These are phyloP conservation scores for Leptoteleia sp. DNA, from an alignment of 1,140 invertebrate species.

Conservation along the genomic window DNA sequence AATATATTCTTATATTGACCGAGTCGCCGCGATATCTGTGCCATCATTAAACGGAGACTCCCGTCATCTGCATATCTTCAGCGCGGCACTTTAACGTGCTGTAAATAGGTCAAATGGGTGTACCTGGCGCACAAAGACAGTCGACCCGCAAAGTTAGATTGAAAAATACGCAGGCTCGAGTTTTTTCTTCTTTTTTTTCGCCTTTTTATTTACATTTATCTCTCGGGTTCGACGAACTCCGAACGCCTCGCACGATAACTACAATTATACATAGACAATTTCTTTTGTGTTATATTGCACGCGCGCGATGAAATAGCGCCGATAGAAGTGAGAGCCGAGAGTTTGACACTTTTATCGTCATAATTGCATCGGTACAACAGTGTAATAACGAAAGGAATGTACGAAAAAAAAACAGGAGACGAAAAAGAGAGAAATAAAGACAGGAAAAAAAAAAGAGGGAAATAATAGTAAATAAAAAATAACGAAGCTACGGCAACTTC, in stretches of 20 bases:
- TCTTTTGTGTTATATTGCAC: slow-evolving; percentile 18
- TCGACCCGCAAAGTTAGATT: neutral
- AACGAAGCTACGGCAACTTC: slow-evolving; percentile 34
- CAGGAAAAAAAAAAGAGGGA: too few relatives aligned
- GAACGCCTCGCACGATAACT: slow-evolving; percentile 33
- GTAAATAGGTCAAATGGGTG: slow-evolving; percentile 72
- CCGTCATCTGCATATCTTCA: slow-evolving; percentile 71
- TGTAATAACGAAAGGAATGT: too few relatives aligned
- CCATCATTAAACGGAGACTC: slow-evolving; percentile 68
- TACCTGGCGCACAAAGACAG: slow-evolving; percentile 51
- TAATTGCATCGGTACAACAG: slow-evolving; percentile 44
- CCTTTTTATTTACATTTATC: slow-evolving; percentile 43
- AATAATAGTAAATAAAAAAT: slow-evolving; percentile 31
- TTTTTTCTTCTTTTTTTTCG: too few relatives aligned
- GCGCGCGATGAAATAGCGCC: slow-evolving; percentile 12
- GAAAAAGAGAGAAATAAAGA: too few relatives aligned
- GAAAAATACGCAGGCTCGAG: neutral
- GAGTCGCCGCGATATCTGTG: slow-evolving; percentile 56
- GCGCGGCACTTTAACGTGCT: slow-evolving; percentile 67
- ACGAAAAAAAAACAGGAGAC: too few relatives aligned
- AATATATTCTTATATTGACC: slow-evolving; percentile 50
- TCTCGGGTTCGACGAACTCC: slow-evolving; percentile 44
- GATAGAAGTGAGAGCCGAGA: slow-evolving; percentile 12
- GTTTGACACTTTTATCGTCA: slow-evolving; percentile 25
- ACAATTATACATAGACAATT: slow-evolving; percentile 47